These are phyloP conservation scores for Proteles cristata DNA, from an alignment of 2,113 vertebrate species.

Conservation along the genomic window DNA sequence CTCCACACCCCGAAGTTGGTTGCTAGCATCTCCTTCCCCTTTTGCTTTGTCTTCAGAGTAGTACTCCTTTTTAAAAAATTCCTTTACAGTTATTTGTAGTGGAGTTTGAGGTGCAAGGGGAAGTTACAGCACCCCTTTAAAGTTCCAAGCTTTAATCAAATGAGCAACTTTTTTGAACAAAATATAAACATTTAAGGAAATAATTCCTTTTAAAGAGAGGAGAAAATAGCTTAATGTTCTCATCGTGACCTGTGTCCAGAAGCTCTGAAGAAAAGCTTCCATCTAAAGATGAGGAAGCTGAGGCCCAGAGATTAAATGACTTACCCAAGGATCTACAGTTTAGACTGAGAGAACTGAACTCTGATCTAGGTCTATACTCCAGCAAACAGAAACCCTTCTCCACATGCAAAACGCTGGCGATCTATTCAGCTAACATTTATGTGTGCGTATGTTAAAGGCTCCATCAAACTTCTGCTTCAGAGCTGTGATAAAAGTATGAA, in stretches of 20 bases:
- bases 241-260: not conserved
- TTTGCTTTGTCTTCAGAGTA: not conserved
- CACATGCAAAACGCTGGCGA: not conserved
- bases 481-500: constrained; percentile 26
- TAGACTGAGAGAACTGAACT: not conserved
- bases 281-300: not conserved
- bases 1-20: not conserved
- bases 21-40: not conserved
- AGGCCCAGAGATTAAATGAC: not conserved
- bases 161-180: not conserved
- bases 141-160: not conserved
- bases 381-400: constrained; percentile 11
- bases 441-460: not conserved
- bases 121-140: not conserved
- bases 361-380: not conserved
- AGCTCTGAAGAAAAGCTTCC: not conserved
- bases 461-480: constrained; percentile 15
- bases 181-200: not conserved
- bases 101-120: not conserved
- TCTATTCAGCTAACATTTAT: not conserved
- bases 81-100: not conserved
- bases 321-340: not conserved
- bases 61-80: not conserved
- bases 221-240: not conserved
- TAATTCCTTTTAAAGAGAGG: not conserved